phyloP scores from a whole-genome alignment of 1,140 invertebrate species.

The Acromyrmex charruanus region DNA sequence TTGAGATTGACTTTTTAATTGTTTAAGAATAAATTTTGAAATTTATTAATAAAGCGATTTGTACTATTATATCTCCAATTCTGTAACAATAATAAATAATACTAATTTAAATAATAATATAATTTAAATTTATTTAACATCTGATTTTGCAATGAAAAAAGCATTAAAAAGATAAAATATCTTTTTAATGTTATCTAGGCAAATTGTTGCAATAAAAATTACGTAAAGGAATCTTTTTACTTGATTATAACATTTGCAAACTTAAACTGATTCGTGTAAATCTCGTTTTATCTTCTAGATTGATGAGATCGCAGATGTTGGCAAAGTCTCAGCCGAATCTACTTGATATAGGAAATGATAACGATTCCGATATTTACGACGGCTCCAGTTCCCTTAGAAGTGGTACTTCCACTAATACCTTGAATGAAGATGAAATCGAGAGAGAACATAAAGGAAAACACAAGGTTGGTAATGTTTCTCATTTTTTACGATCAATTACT shows the following conservation, averaged over 20 bases:
- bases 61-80: not conserved
- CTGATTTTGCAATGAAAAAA: conserved; percentile 18
- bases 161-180: conserved; percentile 6
- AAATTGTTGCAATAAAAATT: conserved; percentile 7
- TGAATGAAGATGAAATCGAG: conserved; percentile 81
- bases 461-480: conserved; percentile 73
- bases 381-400: conserved; percentile 79
- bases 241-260: not conserved
- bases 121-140: conserved; percentile 2
- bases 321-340: conserved; percentile 86
- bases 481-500: not conserved
- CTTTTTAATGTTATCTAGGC: not conserved
- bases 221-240: not conserved
- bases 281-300: conserved; percentile 75
- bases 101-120: conserved; percentile 5
- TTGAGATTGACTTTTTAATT: not conserved
- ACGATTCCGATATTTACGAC: conserved; percentile 82
- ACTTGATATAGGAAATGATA: conserved; percentile 82
- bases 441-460: conserved; percentile 78
- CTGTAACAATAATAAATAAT: not conserved
- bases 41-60: not conserved
- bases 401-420: conserved; percentile 79
- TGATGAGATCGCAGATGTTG: conserved; percentile 84
- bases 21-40: conserved; percentile 7
- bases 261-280: conserved; percentile 5